A percentile compares a stretch with the other conserved stretches of the same genome.
phyloP scores from a whole-genome alignment of 2,888 invertebrate genomes.

The Therioaphis trifolii region DNA sequence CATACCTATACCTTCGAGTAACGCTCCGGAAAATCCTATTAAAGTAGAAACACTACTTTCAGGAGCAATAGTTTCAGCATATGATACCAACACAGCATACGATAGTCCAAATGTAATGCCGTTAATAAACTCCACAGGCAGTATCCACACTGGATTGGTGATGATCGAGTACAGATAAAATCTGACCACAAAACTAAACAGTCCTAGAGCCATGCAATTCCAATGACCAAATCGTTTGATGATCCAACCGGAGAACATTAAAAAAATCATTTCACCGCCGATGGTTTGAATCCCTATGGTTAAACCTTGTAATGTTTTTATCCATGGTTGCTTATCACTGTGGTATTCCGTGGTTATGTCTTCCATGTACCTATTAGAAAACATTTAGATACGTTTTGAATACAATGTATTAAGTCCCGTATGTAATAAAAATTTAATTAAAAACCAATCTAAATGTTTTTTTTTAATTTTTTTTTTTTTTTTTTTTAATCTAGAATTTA shows the following conservation, averaged over 20 bases:
- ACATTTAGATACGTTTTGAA: neutral
- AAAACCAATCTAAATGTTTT: too few relatives aligned
- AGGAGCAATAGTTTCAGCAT: constrained; percentile 85
- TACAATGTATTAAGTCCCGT: neutral
- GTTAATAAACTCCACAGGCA: constrained; percentile 87
- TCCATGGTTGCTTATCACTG: constrained; percentile 70
- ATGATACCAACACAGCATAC: constrained; percentile 88
- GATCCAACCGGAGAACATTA: constrained; percentile 83
- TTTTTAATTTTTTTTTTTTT: too few relatives aligned
- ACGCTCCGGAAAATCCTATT: constrained; percentile 86
- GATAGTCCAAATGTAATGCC: constrained; percentile 90
- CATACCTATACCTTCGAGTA: constrained; percentile 86
- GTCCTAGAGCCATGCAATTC: constrained; percentile 84
- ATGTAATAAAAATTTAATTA: too few relatives aligned
- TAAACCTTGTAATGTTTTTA: constrained; percentile 81
- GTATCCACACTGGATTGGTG: constrained; percentile 83
- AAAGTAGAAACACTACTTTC: constrained; percentile 87
- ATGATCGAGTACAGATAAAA: constrained; percentile 85
- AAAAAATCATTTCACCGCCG: constrained; percentile 86
- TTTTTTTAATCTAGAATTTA: too few relatives aligned
- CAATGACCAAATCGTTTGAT: constrained; percentile 84
- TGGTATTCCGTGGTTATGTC: constrained; percentile 70
- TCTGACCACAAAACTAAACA: constrained; percentile 82
- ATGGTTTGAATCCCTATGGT: constrained; percentile 83
- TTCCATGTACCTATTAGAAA: constrained; percentile 74